A percentile compares a stretch with the other conserved stretches of the same genome.
These are phyloP conservation scores for Ploceus nigricollis DNA, from an alignment of 2,113 vertebrate genomes.

Conservation along the genomic window DNA sequence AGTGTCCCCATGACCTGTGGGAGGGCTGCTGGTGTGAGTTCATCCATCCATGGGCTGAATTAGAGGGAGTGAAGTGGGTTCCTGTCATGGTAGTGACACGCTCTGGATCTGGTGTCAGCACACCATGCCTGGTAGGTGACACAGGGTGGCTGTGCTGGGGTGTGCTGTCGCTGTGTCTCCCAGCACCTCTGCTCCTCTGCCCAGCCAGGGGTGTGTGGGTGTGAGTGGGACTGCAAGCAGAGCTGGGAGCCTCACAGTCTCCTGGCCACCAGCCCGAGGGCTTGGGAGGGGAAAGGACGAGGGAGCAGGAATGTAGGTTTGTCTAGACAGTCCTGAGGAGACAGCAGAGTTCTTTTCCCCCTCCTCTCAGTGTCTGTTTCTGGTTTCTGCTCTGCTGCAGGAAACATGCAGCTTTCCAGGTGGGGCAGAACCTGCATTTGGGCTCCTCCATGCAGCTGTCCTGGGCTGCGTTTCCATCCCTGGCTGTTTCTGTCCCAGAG, in stretches of 20 bases:
- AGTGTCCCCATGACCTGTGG: background rate
- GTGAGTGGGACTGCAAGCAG: rapidly evolving
- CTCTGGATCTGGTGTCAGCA: background rate
- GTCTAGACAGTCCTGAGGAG: background rate
- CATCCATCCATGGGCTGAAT: background rate
- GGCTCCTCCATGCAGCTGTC: background rate
- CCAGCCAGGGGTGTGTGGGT: background rate
- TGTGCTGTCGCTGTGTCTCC: rapidly evolving
- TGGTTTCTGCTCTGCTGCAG: background rate
- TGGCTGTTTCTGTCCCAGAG: background rate
- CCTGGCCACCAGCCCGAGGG: background rate
- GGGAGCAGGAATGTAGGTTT: background rate
- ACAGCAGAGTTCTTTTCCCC: background rate
- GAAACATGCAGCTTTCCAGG: background rate
- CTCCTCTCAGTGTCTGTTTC: background rate
- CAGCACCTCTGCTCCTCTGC: background rate
- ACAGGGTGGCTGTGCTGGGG: background rate
- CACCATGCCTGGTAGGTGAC: rapidly evolving
- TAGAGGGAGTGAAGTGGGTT: background rate
- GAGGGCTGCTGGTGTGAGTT: background rate
- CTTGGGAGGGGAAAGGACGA: background rate
- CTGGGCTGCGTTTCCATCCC: background rate
- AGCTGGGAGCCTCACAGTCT: background rate
- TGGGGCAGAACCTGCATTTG: background rate
- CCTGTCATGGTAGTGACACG: background rate